phyloP scores from a whole-genome alignment of 1,140 invertebrate genomes.

The Drosophila watanabei region DNA sequence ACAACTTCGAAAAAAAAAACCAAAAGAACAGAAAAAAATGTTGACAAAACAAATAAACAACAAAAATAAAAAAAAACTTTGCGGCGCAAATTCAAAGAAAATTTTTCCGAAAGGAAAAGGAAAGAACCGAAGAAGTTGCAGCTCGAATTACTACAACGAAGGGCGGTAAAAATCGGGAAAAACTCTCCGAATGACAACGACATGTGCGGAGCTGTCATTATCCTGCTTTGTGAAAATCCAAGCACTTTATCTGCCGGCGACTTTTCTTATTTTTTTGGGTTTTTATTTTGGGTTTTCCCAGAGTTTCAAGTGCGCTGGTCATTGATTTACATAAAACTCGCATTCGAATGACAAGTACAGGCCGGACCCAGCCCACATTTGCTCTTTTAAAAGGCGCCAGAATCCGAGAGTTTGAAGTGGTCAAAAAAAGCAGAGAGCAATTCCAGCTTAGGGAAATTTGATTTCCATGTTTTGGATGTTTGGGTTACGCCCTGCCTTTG shows the following conservation, averaged over 20 bases:
- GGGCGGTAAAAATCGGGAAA: slow-evolving; percentile 42
- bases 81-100: slow-evolving; percentile 64
- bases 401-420: slow-evolving; percentile 37
- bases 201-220: slow-evolving; percentile 57
- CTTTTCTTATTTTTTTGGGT: background rate
- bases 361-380: slow-evolving; percentile 5
- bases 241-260: slow-evolving; percentile 21
- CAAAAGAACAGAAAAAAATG: slow-evolving; percentile 33
- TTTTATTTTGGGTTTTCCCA: background rate
- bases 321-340: slow-evolving; percentile 71
- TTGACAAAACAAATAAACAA: slow-evolving; percentile 83
- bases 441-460: slow-evolving; percentile 61
- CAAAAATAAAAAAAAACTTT: slow-evolving; percentile 71
- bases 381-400: slow-evolving; percentile 13
- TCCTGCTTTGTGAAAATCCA: slow-evolving; percentile 41
- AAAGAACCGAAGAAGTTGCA: slow-evolving; percentile 52
- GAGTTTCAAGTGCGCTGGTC: slow-evolving; percentile 46
- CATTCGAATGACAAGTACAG: slow-evolving; percentile 44
- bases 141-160: slow-evolving; percentile 58
- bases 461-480: slow-evolving; percentile 82
- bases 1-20: slow-evolving; percentile 61
- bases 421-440: slow-evolving; percentile 3
- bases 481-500: slow-evolving; percentile 44
- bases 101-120: slow-evolving; percentile 36
- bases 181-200: slow-evolving; percentile 18